Conservation (phyloP, 2,888 invertebrate species). For the Epiblema foenella region DNA sequence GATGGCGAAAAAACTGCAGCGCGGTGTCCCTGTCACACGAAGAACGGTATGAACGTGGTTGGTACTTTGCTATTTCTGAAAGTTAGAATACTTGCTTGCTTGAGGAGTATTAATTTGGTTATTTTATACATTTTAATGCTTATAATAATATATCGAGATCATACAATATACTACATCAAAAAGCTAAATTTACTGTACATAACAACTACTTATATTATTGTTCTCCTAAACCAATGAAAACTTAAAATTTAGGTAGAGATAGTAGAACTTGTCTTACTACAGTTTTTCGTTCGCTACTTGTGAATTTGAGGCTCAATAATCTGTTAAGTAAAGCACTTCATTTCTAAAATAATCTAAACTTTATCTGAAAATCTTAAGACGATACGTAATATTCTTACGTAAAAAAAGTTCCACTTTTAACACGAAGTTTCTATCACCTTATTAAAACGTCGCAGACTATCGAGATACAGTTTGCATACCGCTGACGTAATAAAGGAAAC, state of each 20-base stretch:
- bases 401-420: not conserved
- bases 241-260: not conserved
- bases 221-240: no score
- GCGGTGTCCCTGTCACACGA: constrained; percentile 67
- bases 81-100: not conserved
- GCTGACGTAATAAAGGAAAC: constrained; percentile 29
- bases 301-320: not conserved
- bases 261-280: not conserved
- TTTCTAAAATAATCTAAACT: not conserved
- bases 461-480: constrained; percentile 7
- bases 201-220: no score
- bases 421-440: not conserved
- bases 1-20: constrained; percentile 70
- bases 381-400: not conserved
- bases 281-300: not conserved
- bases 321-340: not conserved
- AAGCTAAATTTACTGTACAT: no score
- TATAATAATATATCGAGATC: no score
- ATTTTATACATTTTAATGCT: no score
- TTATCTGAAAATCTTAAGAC: not conserved
- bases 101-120: no score
- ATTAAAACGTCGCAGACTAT: constrained; percentile 19
- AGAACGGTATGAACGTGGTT: constrained; percentile 61
- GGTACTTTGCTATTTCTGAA: constrained; percentile 60
- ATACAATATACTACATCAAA: no score